Base-by-base conservation (phyloP, 1,140 invertebrate species). In the Bombyx mandarina region DNA sequence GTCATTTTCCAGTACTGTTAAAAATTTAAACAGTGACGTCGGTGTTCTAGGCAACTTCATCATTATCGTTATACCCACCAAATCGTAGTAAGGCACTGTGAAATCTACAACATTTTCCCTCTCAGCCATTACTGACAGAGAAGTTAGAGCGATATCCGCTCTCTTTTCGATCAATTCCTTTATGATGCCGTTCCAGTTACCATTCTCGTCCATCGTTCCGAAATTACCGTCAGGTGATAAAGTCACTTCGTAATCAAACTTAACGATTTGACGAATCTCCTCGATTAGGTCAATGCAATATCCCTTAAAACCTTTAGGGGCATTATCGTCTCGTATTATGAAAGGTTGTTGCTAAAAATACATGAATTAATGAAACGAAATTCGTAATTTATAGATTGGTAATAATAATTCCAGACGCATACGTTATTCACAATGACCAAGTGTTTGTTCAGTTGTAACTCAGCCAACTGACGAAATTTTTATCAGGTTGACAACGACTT, bases 11-110 rank as follows among this genome's bases (percentile, higher is more conserved):
- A 99, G 86, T 6, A 99, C 98, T 1, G 96, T 98, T 26, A 99
- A 90, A 78, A 99, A 99, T 88, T 99, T 99, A 84, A 99, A 99
- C 6, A 99, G 89, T 0, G 96, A 98, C 7, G 95, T 97, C 43
- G 93, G 91, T 3, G 87, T 89, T 67, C 93, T 92, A 0, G 94
- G 92, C 69, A 95, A 92, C 69, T 93, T 93, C 94, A 97, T 97
- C 66, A 98, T 88, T 65, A 98, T 98, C 0, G 95, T 96, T 22
- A 98, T 96, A 0, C 97, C 97, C 0, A 98, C 97, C 44, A 98
- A 88, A 86, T 98, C 97, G 75, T 98, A 98, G 75, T 97, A 98
- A 0, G 97, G 96, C 0, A 98, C 96, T 0, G 97, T 98, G 71
- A 97, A 98, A 80, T 98, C 97, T 0, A 98, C 94, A 0, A 97